Evolutionary conservation across 2,888 invertebrate genomes (phyloP).

Genomic region (Vanessa cardui): DNA sequence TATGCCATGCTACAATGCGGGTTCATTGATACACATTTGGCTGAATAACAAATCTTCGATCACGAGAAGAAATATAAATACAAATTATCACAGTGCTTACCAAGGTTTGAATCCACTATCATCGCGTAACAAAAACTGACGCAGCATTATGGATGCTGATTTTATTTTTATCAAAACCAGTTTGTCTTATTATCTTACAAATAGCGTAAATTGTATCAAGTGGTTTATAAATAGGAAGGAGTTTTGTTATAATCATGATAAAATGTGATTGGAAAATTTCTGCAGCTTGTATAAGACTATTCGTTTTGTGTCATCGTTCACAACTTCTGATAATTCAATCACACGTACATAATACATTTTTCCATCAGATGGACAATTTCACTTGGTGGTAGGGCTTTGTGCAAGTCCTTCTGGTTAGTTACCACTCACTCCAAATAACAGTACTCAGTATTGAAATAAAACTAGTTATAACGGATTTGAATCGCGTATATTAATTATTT

Average conservation of each 20-base stretch:
- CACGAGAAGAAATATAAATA: background rate
- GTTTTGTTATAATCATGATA: background rate
- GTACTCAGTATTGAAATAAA: too few species aligned
- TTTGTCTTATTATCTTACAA: conserved; percentile 1
- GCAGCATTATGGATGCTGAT: too few species aligned
- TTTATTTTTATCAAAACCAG: too few species aligned
- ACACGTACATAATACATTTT: too few species aligned
- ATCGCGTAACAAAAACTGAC: background rate
- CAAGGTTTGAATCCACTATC: background rate
- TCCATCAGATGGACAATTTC: too few species aligned
- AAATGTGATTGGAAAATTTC: conserved; percentile 22
- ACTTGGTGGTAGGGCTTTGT: too few species aligned
- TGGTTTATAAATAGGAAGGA: conserved; percentile 5
- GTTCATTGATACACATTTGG: too few species aligned
- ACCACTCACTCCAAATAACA: too few species aligned
- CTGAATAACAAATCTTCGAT: background rate
- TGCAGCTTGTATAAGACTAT: conserved; percentile 14
- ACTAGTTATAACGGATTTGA: too few species aligned
- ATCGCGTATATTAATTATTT: too few species aligned
- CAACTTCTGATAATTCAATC: background rate
- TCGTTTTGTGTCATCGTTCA: background rate
- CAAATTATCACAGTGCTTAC: background rate
- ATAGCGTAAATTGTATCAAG: background rate
- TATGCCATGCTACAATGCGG: too few species aligned
- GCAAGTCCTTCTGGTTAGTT: too few species aligned